Evolutionary conservation across 2,888 invertebrate species (phyloP).

Genomic region (Serrognathus titanus): DNA sequence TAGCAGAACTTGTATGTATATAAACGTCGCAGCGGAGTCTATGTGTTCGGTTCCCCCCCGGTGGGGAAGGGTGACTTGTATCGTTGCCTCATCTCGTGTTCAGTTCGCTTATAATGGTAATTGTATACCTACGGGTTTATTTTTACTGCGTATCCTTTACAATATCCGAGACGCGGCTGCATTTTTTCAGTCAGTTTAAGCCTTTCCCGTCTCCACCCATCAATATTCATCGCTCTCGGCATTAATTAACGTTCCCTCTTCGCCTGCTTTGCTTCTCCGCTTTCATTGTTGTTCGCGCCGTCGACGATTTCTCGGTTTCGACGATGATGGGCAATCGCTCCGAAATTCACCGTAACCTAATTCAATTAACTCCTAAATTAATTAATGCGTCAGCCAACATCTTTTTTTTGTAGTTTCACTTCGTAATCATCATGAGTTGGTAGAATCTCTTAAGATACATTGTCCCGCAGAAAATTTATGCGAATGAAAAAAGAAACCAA

Average conservation of each 20-base stretch:
- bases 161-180: conserved; percentile 18
- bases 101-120: conserved; percentile 22
- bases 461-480: conserved; percentile 12
- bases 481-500: neutral
- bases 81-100: conserved; percentile 21
- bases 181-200: conserved; percentile 19
- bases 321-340: conserved; percentile 15
- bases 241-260: conserved; percentile 16
- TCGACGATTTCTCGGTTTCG: conserved; percentile 12
- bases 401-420: no score
- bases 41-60: conserved; percentile 15
- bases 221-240: conserved; percentile 18
- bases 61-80: conserved; percentile 20
- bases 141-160: conserved; percentile 17
- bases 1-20: conserved; percentile 15
- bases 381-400: neutral
- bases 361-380: neutral
- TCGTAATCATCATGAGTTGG: no score
- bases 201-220: conserved; percentile 18
- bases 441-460: no score
- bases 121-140: conserved; percentile 20
- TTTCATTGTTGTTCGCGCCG: conserved; percentile 9
- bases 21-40: conserved; percentile 13
- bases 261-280: conserved; percentile 6
- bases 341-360: neutral